These are phyloP conservation scores for Ptyas mucosa DNA, from an alignment of 2,113 vertebrate genomes.

Conservation along the genomic window DNA sequence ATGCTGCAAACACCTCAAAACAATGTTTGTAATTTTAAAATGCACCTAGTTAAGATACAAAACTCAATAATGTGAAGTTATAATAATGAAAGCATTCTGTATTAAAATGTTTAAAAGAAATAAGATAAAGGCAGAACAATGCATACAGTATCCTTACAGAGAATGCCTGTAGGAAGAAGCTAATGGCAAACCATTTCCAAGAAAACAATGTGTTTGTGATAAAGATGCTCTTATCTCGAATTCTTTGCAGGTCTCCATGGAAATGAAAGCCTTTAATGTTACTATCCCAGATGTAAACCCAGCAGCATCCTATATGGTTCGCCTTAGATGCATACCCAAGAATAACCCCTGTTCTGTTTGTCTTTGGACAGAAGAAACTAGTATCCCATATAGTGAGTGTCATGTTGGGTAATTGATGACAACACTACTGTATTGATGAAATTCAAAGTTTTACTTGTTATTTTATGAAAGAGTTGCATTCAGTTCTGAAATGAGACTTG, in stretches of 20 bases:
- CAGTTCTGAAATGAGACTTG: neutral
- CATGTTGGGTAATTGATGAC: neutral
- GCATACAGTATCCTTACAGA: neutral
- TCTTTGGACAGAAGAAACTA: conserved; percentile 52
- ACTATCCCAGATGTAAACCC: conserved; percentile 47
- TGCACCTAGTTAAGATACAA: neutral
- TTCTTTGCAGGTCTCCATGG: conserved; percentile 45
- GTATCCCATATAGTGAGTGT: conserved; percentile 61
- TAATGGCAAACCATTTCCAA: neutral
- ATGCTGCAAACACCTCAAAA: neutral
- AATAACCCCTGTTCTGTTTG: conserved; percentile 43
- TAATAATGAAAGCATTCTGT: neutral
- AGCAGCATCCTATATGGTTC: conserved; percentile 46
- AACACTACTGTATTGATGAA: neutral
- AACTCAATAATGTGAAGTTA: neutral
- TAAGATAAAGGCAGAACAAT: neutral
- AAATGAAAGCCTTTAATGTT: conserved; percentile 28
- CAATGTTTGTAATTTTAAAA: neutral
- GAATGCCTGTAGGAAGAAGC: neutral
- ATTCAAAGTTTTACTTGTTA: neutral
- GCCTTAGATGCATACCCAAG: conserved; percentile 48
- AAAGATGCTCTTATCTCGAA: neutral
- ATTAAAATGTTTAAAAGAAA: neutral
- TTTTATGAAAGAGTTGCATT: neutral
- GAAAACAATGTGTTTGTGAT: neutral